A percentile compares a stretch with the other conserved stretches of the same genome.
These are phyloP conservation scores for Elaphurus davidianus DNA, from an alignment of 2,113 vertebrate genomes.

Conservation along the genomic window DNA sequence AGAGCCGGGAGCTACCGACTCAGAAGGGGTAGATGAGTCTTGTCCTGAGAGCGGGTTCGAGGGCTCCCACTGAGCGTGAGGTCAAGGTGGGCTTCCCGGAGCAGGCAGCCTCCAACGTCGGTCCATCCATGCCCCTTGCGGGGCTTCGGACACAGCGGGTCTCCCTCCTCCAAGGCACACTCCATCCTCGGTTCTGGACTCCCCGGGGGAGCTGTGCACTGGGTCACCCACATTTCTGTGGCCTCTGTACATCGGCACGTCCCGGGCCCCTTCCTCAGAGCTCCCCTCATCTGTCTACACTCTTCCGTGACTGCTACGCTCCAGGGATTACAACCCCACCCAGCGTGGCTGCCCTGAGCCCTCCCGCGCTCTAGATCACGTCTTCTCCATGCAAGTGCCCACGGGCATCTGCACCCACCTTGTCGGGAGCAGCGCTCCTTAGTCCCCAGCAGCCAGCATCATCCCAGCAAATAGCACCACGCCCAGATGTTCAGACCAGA, in stretches of 20 bases:
- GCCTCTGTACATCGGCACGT: fast-evolving
- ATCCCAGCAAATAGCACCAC: fast-evolving
- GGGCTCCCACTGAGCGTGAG: not conserved
- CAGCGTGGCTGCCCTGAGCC: not conserved
- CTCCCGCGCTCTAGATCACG: fast-evolving
- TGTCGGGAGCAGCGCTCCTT: no score
- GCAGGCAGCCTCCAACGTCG: fast-evolving
- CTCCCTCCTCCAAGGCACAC: not conserved
- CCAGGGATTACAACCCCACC: not conserved
- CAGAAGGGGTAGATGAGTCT: not conserved
- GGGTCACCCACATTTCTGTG: not conserved
- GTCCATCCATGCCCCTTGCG: fast-evolving
- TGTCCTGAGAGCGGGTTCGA: fast-evolving
- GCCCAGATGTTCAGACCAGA: not conserved
- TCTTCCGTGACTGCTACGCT: not conserved
- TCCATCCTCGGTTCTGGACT: no score
- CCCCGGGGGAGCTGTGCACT: not conserved
- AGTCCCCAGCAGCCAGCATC: no score
- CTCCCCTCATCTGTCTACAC: not conserved
- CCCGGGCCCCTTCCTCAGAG: not conserved
- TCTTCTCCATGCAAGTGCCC: not conserved
- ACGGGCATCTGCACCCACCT: fast-evolving
- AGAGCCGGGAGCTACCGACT: not conserved
- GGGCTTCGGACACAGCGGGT: not conserved
- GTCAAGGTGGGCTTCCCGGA: not conserved